Conservation (phyloP, 2,888 invertebrate species). For the Lithophane socia region DNA sequence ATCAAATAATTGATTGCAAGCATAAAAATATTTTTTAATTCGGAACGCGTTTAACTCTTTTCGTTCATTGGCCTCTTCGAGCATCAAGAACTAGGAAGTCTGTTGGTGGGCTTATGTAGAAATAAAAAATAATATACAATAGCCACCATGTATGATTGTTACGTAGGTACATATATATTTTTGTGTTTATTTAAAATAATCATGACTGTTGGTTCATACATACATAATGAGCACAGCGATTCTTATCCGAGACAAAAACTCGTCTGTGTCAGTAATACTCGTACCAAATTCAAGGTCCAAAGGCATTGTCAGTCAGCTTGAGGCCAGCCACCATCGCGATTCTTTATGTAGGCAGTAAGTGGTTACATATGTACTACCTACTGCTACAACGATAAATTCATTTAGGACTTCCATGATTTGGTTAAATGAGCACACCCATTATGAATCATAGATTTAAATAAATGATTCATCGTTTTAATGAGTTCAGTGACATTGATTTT, state of each 20-base stretch:
- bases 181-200: conserved; percentile 79
- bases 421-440: conserved; percentile 22
- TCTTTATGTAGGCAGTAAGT: conserved; percentile 61
- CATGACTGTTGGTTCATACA: conserved; percentile 79
- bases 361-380: conserved; percentile 44
- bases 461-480: conserved; percentile 59
- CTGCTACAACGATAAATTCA: conserved; percentile 33
- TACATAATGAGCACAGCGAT: conserved; percentile 80
- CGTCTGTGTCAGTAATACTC: conserved; percentile 78
- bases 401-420: conserved; percentile 30
- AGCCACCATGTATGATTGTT: conserved; percentile 62
- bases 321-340: conserved; percentile 71
- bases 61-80: conserved; percentile 78
- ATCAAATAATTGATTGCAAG: conserved; percentile 26
- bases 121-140: conserved; percentile 77
- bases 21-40: conserved; percentile 28
- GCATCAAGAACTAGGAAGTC: conserved; percentile 82
- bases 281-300: conserved; percentile 73
- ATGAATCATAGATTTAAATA: conserved; percentile 43
- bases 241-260: conserved; percentile 83
- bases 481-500: conserved; percentile 65
- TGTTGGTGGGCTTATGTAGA: conserved; percentile 67
- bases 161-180: conserved; percentile 63
- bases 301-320: conserved; percentile 71
- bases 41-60: conserved; percentile 77